Evolutionary conservation across 2,797 vertebrate genomes (phyloP), one percentile per base, ranked within the genome.

Genomic region (Myripristis murdjan): DNA sequence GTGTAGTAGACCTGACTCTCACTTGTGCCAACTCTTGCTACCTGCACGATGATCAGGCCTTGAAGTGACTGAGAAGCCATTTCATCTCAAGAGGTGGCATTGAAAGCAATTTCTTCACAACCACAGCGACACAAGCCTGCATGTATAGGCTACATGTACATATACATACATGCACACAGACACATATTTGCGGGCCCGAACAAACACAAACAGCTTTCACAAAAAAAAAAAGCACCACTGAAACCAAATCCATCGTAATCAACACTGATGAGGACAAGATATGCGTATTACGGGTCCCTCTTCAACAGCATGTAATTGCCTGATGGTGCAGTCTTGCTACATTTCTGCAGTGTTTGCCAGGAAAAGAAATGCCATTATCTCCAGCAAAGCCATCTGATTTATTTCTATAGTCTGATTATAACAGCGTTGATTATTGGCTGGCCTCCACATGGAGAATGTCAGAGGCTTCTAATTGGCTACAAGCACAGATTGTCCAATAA

Each of bases 401-500:
- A 37, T 35, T 65, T 70, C 65, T 72, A 28, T 18, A 46, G 48
- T 58, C 63, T 59, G 71, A 87, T 83, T 71, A 70, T 68, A 69
- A 73, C 49, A 7, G 60, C 26, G 53, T 10, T 70, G 75, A 84
- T 79, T 83, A 77, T 51, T 77, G 82, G 68, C 68, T 23, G 26
- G 24, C 48, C 54, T 70, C 75, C 65, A 63, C 52, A 12, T 7
- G 54, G 49, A 85, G 78, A 70, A 77, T 70, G 70, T 73, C 77
- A 67, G 53, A 60, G 24, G 63, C 35, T 67, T 81, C 57, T 74
- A 81, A 82, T 69, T 77, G 71, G 77, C 61, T 73, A 39, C 70
- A 79, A 85, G 86, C 66, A 85, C 61, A 78, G 44, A 81, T 71
- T 61, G 75, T 82, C 69, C 70, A 64, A 81, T 81, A 77, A 78